Evolutionary conservation across 2,888 invertebrate species (phyloP), one percentile per base, ranked within the genome.

Genomic region (Diloba caeruleocephala): DNA sequence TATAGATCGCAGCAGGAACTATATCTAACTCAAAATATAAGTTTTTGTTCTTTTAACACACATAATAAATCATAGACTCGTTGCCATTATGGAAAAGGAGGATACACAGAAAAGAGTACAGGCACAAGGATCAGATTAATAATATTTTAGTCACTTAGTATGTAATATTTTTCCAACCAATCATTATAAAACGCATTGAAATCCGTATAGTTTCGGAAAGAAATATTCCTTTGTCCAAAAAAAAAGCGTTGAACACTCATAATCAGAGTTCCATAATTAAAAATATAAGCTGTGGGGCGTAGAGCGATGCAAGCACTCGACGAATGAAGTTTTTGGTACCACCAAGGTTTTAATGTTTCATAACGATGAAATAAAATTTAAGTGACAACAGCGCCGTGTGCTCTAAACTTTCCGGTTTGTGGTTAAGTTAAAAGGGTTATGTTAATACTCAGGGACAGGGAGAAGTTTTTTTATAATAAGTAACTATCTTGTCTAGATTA

Each of bases 281-380:
- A 65, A 58, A 58, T 23, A 54, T 50, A 55, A 54, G 14, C 37
- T 14, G 21, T 10, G 26, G 23, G 42, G 41, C 49, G 31, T 9
- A 5, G 21, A 25, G 38, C 34, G 28, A 23, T 46, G 33, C 33
- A 41, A 41, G 57, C 66, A 59, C 36, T 46, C 39, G 39, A 5
- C 14, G 34, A 56, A 68, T 72, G 64, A 46, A 63, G 64, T 67
- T 63, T 71, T 70, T 51, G 41, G 32, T 41, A 34, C 17, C 31
- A 10, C 17, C 21, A 44, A 57, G 33, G 44, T 55, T 58, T 55
- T 55, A 54, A 63, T 55, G 52, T 48, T 57, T 45, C 57, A 50
- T 59, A 51, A 53, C 54, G 31, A 61, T 49, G 32, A 34, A 63
- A 52, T 71, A 57, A 70, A 57, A 60, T 57, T 41, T 52, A 48